A percentile compares a stretch with the other conserved stretches of the same genome.
These are phyloP conservation scores for Hanleya hanleyi DNA, from an alignment of 2,888 invertebrate species.

Conservation along the genomic window DNA sequence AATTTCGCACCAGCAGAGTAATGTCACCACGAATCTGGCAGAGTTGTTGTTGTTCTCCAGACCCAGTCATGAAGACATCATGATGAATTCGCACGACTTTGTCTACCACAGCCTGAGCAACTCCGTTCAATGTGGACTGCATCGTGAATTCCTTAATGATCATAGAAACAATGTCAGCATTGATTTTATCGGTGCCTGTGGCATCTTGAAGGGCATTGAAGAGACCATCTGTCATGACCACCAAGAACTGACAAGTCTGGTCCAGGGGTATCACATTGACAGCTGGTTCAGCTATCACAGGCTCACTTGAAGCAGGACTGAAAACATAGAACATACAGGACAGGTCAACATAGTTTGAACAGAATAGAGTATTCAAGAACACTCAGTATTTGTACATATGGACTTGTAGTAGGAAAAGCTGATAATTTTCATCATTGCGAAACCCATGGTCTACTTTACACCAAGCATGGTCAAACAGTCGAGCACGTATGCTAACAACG, in stretches of 20 bases:
- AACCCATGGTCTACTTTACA: no score
- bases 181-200: slow-evolving; percentile 83
- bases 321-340: no score
- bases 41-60: slow-evolving; percentile 49
- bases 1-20: slow-evolving; percentile 88
- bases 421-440: no score
- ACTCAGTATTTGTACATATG: no score
- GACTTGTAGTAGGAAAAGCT: no score
- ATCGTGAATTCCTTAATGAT: slow-evolving; percentile 78
- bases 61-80: slow-evolving; percentile 80
- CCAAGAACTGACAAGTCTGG: slow-evolving; percentile 85
- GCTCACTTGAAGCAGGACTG: slow-evolving; percentile 81
- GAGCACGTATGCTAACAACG: no score
- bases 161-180: slow-evolving; percentile 67
- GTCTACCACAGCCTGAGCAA: slow-evolving; percentile 89
- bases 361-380: no score
- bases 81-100: slow-evolving; percentile 89
- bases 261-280: slow-evolving; percentile 84
- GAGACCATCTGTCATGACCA: slow-evolving; percentile 89
- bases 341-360: no score
- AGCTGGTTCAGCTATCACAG: slow-evolving; percentile 88
- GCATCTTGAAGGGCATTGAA: slow-evolving; percentile 89
- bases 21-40: slow-evolving; percentile 84
- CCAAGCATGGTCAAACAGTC: no score
- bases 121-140: slow-evolving; percentile 85